A percentile compares a stretch with the other conserved stretches of the same genome.
Conservation (phyloP, 2,888 invertebrate species). For the Onthophagus sagittarius region DNA sequence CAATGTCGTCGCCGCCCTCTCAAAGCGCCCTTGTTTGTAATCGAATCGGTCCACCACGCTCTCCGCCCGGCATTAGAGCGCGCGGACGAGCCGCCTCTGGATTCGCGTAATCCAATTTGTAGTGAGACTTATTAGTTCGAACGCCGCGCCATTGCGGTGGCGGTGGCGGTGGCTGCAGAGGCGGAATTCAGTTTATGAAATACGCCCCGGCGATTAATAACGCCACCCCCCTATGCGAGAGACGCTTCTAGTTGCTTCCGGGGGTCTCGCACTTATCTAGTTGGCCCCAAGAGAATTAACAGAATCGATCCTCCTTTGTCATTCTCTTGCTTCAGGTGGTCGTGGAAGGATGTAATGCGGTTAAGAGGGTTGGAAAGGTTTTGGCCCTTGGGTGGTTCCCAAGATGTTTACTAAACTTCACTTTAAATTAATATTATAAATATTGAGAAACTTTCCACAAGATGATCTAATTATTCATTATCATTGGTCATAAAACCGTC, state of each 20-base stretch:
- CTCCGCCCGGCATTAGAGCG: constrained; percentile 47
- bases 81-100: constrained; percentile 48
- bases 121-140: constrained; percentile 50
- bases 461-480: not conserved
- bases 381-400: not conserved
- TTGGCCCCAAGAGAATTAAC: not conserved
- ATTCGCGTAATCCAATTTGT: constrained; percentile 49
- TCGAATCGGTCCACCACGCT: constrained; percentile 40
- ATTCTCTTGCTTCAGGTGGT: not conserved
- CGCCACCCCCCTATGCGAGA: not conserved
- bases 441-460: too few relatives aligned
- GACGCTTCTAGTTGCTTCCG: not conserved
- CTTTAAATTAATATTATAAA: not conserved
- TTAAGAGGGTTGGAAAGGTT: not conserved
- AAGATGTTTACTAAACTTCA: not conserved
- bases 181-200: constrained; percentile 31
- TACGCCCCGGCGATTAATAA: constrained; percentile 16
- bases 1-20: constrained; percentile 27
- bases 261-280: not conserved
- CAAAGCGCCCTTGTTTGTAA: constrained; percentile 32
- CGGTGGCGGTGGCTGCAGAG: constrained; percentile 22
- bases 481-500: not conserved
- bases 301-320: not conserved
- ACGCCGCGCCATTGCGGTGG: constrained; percentile 29
- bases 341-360: not conserved